phyloP scores from a whole-genome alignment of 2,797 vertebrate species.

The Rhinella marina region DNA sequence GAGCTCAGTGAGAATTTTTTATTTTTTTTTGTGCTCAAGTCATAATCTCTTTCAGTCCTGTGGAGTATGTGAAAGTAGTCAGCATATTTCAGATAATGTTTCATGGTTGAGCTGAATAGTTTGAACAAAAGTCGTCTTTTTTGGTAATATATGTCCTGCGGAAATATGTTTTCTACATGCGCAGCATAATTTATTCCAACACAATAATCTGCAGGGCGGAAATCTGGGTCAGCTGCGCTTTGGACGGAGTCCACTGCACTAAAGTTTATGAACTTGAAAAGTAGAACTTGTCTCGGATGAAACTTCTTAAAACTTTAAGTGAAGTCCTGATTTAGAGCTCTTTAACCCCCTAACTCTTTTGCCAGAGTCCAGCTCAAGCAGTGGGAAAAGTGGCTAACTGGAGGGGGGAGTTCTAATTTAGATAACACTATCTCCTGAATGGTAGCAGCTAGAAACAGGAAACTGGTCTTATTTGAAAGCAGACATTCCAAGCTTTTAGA shows the following conservation, averaged over 20 bases:
- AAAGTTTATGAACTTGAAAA: neutral
- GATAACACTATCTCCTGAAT: too few species aligned
- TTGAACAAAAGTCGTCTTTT: conserved; percentile 37
- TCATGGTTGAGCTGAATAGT: conserved; percentile 47
- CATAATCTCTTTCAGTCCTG: conserved; percentile 40
- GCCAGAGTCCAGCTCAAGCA: too few species aligned
- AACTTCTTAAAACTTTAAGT: neutral
- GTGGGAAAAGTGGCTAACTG: too few species aligned
- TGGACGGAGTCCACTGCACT: conserved; percentile 5
- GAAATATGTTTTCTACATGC: conserved; percentile 27
- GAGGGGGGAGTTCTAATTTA: too few species aligned
- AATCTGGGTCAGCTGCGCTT: conserved; percentile 3
- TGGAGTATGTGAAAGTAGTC: conserved; percentile 40
- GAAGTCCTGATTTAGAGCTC: neutral
- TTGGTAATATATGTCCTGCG: conserved; percentile 35
- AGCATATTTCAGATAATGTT: conserved; percentile 47
- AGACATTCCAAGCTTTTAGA: too few species aligned
- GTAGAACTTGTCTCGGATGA: neutral
- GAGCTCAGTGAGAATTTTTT: conserved; percentile 13
- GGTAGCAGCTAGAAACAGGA: too few species aligned
- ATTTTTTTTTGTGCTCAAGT: conserved; percentile 39
- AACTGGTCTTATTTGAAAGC: too few species aligned
- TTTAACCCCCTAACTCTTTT: too few species aligned
- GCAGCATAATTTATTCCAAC: conserved; percentile 34
- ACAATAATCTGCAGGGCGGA: conserved; percentile 9